phyloP scores from a whole-genome alignment of 2,797 vertebrate species.

The Sebastes diaconus region DNA sequence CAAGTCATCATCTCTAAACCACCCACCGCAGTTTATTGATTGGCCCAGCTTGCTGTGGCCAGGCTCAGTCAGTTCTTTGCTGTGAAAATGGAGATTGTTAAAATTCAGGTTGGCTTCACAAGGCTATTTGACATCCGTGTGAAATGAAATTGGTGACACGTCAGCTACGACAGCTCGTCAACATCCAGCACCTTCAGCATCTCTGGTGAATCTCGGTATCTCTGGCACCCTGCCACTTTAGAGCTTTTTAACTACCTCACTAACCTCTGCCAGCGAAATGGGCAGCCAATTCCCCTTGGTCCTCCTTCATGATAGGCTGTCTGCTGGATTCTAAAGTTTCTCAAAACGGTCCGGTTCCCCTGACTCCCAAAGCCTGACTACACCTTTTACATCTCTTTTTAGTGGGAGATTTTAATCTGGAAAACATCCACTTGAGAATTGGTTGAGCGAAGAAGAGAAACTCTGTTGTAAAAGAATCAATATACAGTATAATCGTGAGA shows the following conservation, averaged over 20 bases:
- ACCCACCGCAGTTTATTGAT: neutral
- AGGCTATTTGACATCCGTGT: neutral
- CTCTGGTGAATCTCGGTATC: neutral
- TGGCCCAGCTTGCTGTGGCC: neutral
- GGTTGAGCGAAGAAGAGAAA: neutral
- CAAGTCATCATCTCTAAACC: neutral
- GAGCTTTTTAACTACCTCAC: constrained; percentile 17
- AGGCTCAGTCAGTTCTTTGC: neutral
- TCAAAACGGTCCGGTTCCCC: neutral
- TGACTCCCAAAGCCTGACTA: neutral
- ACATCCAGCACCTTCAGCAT: neutral
- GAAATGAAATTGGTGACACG: neutral
- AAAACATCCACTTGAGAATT: constrained; percentile 10
- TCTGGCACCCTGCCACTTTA: constrained; percentile 1
- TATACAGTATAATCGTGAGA: neutral
- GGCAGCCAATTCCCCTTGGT: neutral
- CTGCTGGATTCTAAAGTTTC: neutral
- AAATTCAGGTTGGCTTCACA: neutral
- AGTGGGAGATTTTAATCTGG: neutral
- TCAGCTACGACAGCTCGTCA: constrained; percentile 3
- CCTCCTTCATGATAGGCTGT: constrained; percentile 9
- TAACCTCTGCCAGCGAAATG: constrained; percentile 14
- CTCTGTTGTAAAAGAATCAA: neutral
- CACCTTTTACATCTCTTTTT: neutral
- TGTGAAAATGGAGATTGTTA: neutral